Evolutionary conservation across 2,888 invertebrate species (phyloP).

Genomic region (Cosmopolites sordidus): DNA sequence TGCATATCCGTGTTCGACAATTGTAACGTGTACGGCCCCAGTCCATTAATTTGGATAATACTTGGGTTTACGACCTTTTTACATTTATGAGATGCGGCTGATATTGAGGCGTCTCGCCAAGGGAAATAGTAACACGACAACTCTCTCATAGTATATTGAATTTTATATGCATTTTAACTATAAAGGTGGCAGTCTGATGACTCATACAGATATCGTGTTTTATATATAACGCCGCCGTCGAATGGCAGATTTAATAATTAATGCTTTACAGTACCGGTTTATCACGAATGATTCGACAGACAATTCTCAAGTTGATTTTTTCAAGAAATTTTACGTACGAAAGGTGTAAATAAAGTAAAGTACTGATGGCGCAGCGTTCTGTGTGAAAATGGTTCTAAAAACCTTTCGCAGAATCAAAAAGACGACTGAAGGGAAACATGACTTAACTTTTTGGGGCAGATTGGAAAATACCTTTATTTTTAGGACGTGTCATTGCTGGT

Average conservation of each 20-base stretch:
- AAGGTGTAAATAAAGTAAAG: no score
- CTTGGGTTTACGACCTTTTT: conserved; percentile 39
- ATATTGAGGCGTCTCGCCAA: conserved; percentile 17
- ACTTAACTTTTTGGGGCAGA: no score
- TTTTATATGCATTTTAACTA: conserved; percentile 27
- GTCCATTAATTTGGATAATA: conserved; percentile 43
- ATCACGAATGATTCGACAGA: no score
- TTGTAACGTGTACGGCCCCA: conserved; percentile 40
- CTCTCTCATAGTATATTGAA: conserved; percentile 25
- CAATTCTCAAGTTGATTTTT: no score
- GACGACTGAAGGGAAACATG: no score
- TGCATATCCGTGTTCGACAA: conserved; percentile 46
- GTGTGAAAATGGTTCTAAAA: no score
- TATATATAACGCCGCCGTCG: background rate
- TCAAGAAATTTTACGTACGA: no score
- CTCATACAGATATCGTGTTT: background rate
- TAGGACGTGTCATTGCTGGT: no score
- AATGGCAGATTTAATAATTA: background rate
- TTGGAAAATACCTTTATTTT: no score
- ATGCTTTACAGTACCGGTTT: no score
- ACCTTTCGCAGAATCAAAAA: no score
- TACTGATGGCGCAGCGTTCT: no score
- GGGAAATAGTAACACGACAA: conserved; percentile 25
- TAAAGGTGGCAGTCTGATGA: conserved; percentile 17
- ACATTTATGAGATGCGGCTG: conserved; percentile 32